Evolutionary conservation across 2,113 vertebrate genomes (phyloP).

Genomic region (Myotis yumanensis): DNA sequence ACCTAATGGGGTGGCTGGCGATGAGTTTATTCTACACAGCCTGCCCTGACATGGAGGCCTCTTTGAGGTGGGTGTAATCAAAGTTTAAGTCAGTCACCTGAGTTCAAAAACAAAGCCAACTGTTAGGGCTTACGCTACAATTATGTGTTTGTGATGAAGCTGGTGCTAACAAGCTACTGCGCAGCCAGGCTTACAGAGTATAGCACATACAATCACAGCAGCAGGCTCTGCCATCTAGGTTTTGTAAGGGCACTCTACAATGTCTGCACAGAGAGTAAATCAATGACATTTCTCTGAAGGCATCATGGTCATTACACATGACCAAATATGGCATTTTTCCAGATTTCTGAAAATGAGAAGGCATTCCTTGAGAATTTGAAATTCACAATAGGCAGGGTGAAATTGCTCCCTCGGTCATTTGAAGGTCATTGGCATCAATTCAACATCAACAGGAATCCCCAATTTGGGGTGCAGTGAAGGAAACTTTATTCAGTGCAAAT

Average conservation of each 20-base stretch:
- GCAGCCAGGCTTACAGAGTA: background rate
- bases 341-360: background rate
- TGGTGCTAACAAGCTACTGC: no score
- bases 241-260: background rate
- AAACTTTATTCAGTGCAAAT: background rate
- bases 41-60: background rate
- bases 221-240: background rate
- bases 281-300: background rate
- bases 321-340: fast-evolving
- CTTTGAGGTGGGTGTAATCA: background rate
- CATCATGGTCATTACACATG: background rate
- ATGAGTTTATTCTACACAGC: background rate
- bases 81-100: background rate
- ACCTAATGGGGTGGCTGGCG: background rate
- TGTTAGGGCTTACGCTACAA: background rate
- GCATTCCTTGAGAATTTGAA: background rate
- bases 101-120: background rate
- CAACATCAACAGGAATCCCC: background rate
- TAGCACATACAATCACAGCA: background rate
- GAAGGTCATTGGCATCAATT: background rate
- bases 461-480: background rate
- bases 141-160: background rate
- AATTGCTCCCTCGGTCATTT: background rate
- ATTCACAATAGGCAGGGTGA: background rate
- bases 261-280: background rate